Percentiles rank a stretch among this genome's conserved stretches.
phyloP scores from a whole-genome alignment of 2,888 invertebrate genomes.

The Acanthosepion esculentum region DNA sequence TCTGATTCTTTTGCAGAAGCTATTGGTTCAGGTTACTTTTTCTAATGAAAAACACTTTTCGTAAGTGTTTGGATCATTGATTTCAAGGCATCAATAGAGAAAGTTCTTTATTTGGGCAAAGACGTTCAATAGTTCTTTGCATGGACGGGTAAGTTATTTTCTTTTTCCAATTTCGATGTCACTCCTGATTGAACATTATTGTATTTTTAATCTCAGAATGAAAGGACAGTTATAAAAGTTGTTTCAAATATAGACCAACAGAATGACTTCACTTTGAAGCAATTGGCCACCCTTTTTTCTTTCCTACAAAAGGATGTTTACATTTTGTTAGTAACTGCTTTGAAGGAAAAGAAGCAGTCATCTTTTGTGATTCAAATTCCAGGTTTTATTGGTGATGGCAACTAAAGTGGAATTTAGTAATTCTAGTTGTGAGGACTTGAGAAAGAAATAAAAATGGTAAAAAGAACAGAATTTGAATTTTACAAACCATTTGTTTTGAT shows the following conservation, averaged over 20 bases:
- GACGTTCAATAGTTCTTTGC: conserved; percentile 14
- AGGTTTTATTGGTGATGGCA: too few species aligned
- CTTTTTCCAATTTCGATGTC: conserved; percentile 33
- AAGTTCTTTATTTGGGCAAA: neutral
- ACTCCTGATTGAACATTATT: neutral
- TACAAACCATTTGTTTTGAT: too few species aligned
- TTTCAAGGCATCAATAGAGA: neutral
- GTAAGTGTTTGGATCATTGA: conserved; percentile 20
- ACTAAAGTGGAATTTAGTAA: too few species aligned
- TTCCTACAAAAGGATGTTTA: neutral
- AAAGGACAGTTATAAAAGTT: neutral
- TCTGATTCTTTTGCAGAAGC: neutral
- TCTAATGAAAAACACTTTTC: conserved; percentile 33
- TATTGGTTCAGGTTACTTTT: conserved; percentile 7
- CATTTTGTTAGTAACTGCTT: neutral
- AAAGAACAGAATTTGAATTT: too few species aligned
- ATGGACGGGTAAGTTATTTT: conserved; percentile 14
- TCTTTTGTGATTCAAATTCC: too few species aligned
- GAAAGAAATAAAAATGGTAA: too few species aligned
- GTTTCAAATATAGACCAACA: neutral
- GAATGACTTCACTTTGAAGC: neutral
- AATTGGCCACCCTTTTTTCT: neutral
- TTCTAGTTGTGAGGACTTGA: too few species aligned
- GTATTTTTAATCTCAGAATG: neutral
- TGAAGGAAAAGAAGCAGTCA: too few species aligned